Conservation (phyloP, 2,797 vertebrate genomes). For the Dicrostonyx torquatus region DNA sequence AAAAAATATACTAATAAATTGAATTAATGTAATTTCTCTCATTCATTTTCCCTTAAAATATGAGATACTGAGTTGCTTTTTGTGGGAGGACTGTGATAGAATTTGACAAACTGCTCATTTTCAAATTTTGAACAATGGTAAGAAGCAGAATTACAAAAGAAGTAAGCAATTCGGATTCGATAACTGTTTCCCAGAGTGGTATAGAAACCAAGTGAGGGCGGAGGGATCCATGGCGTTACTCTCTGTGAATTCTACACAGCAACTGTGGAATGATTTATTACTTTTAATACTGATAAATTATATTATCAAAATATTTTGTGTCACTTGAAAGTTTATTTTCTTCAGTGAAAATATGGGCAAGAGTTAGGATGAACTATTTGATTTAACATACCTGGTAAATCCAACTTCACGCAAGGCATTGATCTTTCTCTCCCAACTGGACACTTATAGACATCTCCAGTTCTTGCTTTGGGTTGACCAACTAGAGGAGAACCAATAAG, state of each 20-base stretch:
- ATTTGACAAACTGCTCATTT: not conserved
- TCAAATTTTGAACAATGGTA: not conserved
- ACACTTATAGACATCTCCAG: constrained; percentile 98
- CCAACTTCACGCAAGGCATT: constrained; percentile 91
- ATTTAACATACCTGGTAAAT: constrained; percentile 91
- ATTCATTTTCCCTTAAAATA: not conserved
- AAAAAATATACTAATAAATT: not conserved
- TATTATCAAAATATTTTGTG: not conserved
- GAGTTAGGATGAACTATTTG: constrained; percentile 27
- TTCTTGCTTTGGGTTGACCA: constrained; percentile 93
- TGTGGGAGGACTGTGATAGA: not conserved
- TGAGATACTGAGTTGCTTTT: not conserved
- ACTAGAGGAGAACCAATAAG: constrained; percentile 96
- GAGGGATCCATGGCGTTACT: not conserved
- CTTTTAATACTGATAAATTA: not conserved
- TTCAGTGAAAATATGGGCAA: not conserved
- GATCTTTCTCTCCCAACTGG: constrained; percentile 87
- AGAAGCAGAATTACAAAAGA: not conserved
- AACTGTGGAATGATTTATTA: not conserved
- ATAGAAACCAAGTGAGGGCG: not conserved
- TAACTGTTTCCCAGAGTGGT: not conserved
- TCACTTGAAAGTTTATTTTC: not conserved
- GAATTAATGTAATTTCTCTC: not conserved
- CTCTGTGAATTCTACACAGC: not conserved
- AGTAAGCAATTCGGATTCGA: not conserved